phyloP scores from a whole-genome alignment of 1,140 invertebrate species.

The Teleopsis dalmanni region DNA sequence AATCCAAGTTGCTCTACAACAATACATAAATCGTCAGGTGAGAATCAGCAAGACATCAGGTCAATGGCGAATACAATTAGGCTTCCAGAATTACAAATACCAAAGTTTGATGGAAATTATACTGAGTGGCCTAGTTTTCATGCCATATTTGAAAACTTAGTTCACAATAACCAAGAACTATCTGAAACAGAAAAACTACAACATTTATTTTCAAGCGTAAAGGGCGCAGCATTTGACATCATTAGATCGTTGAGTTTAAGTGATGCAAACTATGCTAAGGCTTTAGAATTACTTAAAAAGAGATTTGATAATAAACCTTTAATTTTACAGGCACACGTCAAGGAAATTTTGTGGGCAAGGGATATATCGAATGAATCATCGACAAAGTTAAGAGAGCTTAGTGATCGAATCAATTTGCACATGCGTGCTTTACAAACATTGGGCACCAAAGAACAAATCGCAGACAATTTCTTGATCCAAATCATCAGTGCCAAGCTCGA shows the following conservation, averaged over 20 bases:
- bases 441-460: background rate
- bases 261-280: background rate
- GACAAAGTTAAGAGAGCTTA: background rate
- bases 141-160: background rate
- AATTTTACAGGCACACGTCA: constrained; percentile 1
- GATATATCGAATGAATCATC: background rate
- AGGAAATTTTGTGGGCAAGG: background rate
- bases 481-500: background rate
- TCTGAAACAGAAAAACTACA: no score
- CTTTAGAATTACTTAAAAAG: background rate
- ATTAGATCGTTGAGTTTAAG: background rate
- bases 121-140: constrained; percentile 2
- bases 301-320: constrained; percentile 3
- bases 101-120: constrained; percentile 1
- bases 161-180: background rate
- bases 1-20: no score
- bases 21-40: no score
- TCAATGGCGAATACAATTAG: no score
- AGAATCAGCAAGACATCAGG: no score
- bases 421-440: constrained; percentile 5
- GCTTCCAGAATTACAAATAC: constrained; percentile 1
- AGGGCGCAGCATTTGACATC: background rate
- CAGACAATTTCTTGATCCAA: background rate
- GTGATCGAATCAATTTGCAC: background rate
- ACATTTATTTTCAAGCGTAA: background rate